Base-by-base conservation (phyloP, 2,113 vertebrate genomes). In the Tychaedon coryphoeus region DNA sequence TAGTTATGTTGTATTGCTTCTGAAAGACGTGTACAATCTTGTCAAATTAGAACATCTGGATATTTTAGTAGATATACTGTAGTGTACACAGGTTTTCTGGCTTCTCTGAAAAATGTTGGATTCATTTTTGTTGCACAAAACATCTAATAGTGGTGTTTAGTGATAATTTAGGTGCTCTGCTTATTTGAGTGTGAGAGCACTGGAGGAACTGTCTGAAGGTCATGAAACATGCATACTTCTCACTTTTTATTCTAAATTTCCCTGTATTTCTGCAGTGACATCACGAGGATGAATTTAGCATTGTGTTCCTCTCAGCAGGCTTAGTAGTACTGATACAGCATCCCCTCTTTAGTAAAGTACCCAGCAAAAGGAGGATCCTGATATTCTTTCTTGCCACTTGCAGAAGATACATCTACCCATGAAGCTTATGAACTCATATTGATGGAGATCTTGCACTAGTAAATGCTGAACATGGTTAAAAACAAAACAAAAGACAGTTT, bases 1-100 rank as follows among this genome's bases (percentile, higher is more conserved):
- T 81, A 89, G 67, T 56, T 93, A 57, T 61, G 36, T 90, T 93
- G 56, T 95, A 67, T 95, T 92, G 22, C 90, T 88, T 88, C 85
- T 80, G 38, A 83, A 95, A 96, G 83, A 91, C 3, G 0, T 80
- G 67, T 94, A 65, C 42, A 4, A 33, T 88, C 56, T 38, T 90
- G 62, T 74, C 45, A 10, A 88, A 80, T 47, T 66, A 54, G 67
- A 90, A 76, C 43, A 43, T 88, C 28, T 34, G 43, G n/a, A 4
- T 66, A 31, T 95, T 83, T 73, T 61, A 53, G 64, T 70, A 79
- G 90, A 24, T 74, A 19, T 10, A 12, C 31, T 66, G 1, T 19
- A 94, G 74, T 28, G 11, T 54, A 5, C 45, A 48, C 19, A 86
- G 51, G 17, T 80, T 80, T 90, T 58, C 50, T 86, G 86, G 50